phyloP scores from a whole-genome alignment of 2,888 invertebrate genomes.

The Alviniconcha strummeri region DNA sequence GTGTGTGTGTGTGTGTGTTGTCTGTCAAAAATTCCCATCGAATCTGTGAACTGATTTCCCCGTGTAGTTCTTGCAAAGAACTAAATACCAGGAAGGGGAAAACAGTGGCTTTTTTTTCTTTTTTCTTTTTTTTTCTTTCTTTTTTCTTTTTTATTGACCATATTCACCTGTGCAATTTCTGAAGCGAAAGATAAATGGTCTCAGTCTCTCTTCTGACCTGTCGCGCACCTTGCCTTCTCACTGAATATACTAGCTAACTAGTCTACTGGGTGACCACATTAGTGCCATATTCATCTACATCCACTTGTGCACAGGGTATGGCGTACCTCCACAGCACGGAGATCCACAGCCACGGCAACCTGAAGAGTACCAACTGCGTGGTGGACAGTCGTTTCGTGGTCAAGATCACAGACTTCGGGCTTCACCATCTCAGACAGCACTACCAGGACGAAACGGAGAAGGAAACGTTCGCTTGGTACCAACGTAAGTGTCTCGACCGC shows the following conservation, averaged over 20 bases:
- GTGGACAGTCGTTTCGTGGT: slow-evolving; percentile 97
- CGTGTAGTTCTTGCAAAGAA: no score
- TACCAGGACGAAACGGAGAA: slow-evolving; percentile 51
- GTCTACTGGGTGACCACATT: no score
- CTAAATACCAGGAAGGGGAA: no score
- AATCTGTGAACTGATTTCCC: no score
- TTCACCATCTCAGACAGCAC: slow-evolving; percentile 83
- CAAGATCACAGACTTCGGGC: slow-evolving; percentile 97
- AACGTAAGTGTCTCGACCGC: slow-evolving; percentile 55
- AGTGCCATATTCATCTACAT: neutral
- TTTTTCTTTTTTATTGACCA: neutral
- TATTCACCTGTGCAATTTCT: no score
- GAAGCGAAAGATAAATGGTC: neutral
- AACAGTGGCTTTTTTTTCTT: no score
- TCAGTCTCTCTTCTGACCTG: no score
- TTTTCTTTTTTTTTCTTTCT: no score
- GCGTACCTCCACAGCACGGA: slow-evolving; percentile 92
- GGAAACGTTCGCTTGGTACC: slow-evolving; percentile 65
- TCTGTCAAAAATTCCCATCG: no score
- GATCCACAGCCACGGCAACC: slow-evolving; percentile 92
- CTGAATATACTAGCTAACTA: no score
- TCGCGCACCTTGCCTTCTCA: no score
- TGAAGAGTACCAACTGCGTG: slow-evolving; percentile 98
- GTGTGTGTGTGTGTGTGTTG: neutral
- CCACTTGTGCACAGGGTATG: slow-evolving; percentile 84